These are phyloP conservation scores for Muraenolepis orangiensis DNA, from an alignment of 2,797 vertebrate species.

Conservation along the genomic window DNA sequence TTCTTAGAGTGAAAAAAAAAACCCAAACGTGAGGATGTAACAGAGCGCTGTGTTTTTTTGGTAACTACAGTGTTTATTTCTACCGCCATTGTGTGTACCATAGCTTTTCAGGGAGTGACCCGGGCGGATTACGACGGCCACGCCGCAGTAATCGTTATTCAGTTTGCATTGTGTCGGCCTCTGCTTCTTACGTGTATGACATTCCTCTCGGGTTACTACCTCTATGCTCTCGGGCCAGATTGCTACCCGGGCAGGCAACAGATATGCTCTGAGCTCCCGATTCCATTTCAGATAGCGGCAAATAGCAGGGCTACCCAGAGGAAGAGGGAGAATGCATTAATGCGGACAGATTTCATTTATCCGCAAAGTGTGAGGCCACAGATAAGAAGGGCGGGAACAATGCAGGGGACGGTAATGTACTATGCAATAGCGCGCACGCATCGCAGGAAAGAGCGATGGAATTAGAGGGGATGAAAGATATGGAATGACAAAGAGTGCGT, in stretches of 20 bases:
- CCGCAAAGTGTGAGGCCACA: constrained; percentile 57
- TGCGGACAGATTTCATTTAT: constrained; percentile 67
- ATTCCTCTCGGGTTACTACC: constrained; percentile 60
- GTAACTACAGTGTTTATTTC: not conserved
- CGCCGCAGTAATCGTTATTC: constrained; percentile 54
- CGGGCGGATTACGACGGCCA: constrained; percentile 38
- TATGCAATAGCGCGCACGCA: constrained; percentile 42
- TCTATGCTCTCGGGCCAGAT: constrained; percentile 61
- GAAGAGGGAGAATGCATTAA: constrained; percentile 62
- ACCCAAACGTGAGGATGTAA: not conserved
- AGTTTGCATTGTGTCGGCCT: constrained; percentile 24
- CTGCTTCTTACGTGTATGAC: constrained; percentile 51
- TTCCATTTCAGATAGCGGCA: constrained; percentile 68
- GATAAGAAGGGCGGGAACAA: constrained; percentile 52
- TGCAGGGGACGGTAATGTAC: constrained; percentile 49
- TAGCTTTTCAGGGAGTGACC: constrained; percentile 46
- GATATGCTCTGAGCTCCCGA: constrained; percentile 54
- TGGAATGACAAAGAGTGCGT: not conserved
- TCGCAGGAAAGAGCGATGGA: constrained; percentile 34
- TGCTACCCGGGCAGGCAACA: constrained; percentile 57
- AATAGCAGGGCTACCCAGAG: constrained; percentile 47
- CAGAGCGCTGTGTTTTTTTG: constrained; percentile 18
- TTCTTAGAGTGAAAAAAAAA: not conserved
- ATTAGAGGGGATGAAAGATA: not conserved
- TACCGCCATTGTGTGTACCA: constrained; percentile 27